Base-by-base conservation (phyloP, 1,140 invertebrate genomes). In the Plectrocnemia conspersa region DNA sequence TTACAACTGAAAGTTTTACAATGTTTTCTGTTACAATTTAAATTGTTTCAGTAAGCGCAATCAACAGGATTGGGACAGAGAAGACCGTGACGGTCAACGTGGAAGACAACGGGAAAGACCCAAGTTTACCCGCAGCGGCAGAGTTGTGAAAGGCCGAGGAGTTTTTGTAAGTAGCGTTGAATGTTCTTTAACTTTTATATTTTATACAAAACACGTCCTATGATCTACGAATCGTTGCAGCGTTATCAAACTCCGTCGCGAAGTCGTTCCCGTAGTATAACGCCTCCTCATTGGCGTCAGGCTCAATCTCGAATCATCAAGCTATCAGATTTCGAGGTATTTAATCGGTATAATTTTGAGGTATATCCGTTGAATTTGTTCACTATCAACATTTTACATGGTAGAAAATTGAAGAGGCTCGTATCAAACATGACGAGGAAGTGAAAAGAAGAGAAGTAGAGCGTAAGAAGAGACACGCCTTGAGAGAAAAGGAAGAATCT, bases 261-360 rank as follows among this genome's bases (percentile, higher is more conserved):
- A 24, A 85, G 84, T 59, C 81, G 86, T 1, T 90, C 87, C 0
- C 78, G 89, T 49, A 93, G 90, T 66, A 79, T 79, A 16, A 95
- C 91, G 9, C 91, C 91, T 7, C 86, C 89, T 9, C 91, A 94
- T 72, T 94, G 91, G 91, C 82, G 84, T 33, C 85, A 90, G 67
- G 91, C 88, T 47, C 88, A 91, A 70, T 80, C 83, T 25, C 77
- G 88, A 54, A 86, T 88, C 33, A 87, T 92, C 24, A 88, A 89
- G 65, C 71, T 89, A 1, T 85, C 86, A 3, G 87, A 92, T 66
- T 82, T 87, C 64, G 85, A 91, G 75, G 83, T 84, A 29, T 35
- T 33, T 52, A 59, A 46, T 38, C n/a, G n/a, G n/a, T 24, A 21
- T 54, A 16, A 41, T 49, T 52, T 60, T 46, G 13, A 33, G 22